Conservation (phyloP, 2,797 vertebrate species). For the Fundulus diaphanus region DNA sequence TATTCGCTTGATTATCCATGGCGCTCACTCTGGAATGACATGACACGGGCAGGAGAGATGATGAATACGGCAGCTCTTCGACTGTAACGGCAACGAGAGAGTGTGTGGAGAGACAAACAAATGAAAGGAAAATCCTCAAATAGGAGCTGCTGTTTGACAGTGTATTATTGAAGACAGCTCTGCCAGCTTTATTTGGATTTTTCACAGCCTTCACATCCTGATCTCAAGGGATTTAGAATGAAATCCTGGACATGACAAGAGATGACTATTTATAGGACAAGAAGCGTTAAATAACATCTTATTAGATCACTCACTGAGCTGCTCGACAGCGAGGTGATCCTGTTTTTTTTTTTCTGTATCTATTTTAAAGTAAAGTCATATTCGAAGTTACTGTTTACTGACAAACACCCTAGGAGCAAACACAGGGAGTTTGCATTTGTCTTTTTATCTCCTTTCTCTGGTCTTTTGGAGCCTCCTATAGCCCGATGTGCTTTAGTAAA, state of each 20-base stretch:
- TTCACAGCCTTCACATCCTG: conserved; percentile 54
- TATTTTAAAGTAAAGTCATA: conserved; percentile 29
- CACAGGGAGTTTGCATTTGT: conserved; percentile 34
- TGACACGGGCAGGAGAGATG: conserved; percentile 35
- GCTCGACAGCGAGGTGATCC: conserved; percentile 51
- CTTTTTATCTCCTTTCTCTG: background rate
- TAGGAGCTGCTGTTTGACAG: conserved; percentile 52
- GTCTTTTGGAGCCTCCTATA: conserved; percentile 28
- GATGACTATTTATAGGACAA: conserved; percentile 64
- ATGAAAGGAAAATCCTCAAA: conserved; percentile 55
- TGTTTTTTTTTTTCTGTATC: conserved; percentile 31
- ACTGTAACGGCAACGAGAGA: background rate
- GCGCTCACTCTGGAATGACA: conserved; percentile 46
- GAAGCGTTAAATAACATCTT: conserved; percentile 62
- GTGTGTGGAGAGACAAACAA: conserved; percentile 35
- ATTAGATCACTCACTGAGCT: conserved; percentile 59
- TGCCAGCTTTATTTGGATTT: conserved; percentile 50
- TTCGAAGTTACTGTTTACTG: conserved; percentile 58
- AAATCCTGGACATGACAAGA: conserved; percentile 70
- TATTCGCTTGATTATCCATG: conserved; percentile 55
- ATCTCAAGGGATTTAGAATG: conserved; percentile 67
- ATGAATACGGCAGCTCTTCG: conserved; percentile 40
- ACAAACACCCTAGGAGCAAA: conserved; percentile 46
- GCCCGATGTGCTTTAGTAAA: conserved; percentile 21
- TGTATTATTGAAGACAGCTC: conserved; percentile 53